Evolutionary conservation across 2,888 invertebrate species (phyloP), one percentile per base, ranked within the genome.

Genomic region (Nebria brevicollis): DNA sequence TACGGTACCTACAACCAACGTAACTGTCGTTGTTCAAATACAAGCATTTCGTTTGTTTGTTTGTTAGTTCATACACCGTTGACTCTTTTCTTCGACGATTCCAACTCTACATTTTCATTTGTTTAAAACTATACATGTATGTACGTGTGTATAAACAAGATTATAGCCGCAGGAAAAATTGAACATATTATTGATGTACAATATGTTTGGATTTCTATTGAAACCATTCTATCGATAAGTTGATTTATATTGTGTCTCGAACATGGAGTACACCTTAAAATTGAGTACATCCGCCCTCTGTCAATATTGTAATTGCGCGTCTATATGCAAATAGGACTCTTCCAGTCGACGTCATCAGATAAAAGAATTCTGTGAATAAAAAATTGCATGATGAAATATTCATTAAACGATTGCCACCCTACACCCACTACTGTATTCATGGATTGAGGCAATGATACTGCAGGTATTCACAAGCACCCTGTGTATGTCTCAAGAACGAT

Each of bases 351-450:
- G 81, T 81, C 81, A 81, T 81, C 81, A 83, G 83, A 84, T 82
- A 82, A 84, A 84, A 84, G 84, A 85, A 84, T 85, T 84, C 77
- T 82, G 72, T 66, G 76, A 81, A 81, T 75, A 75, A 84, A 84
- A 83, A 84, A 83, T 82, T 84, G 83, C 82, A 82, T 82, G 82
- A 83, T 85, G 85, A 84, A 85, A 85, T 85, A 85, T 85, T 85
- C 84, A 84, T 85, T 85, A 85, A 85, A 85, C 81, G 83, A 83
- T 83, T 75, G 25, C 34, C 34, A 11, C 42, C 72, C 70, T n/a
- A 77, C 64, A 13, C 3, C 64, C 72, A 15, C 43, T 20, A 64
- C 34, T 54, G 26, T 34, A 34, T 34, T 34, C 25, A 13, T 34
- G 72, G 77, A 75, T 77, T 73, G 75, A 83, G 82, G 81, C 83